A percentile compares a stretch with the other conserved stretches of the same genome.
phyloP scores from a whole-genome alignment of 2,888 invertebrate species.

The Metalampra italica region DNA sequence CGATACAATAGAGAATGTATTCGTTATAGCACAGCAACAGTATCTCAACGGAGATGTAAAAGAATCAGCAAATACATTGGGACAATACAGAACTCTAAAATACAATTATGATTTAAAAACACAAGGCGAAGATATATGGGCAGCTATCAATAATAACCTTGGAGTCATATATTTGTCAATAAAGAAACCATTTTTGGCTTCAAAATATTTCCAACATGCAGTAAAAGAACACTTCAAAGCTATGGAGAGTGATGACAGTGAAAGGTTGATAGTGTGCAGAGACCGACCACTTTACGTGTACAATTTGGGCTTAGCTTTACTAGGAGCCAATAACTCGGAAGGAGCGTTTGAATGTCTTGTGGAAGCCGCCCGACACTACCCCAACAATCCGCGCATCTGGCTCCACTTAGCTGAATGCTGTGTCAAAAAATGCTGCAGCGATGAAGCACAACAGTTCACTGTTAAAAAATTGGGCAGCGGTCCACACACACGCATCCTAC shows the following conservation, averaged over 20 bases:
- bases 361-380: conserved; percentile 90
- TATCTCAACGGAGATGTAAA: conserved; percentile 64
- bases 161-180: conserved; percentile 89
- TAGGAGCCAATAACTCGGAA: conserved; percentile 88
- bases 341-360: conserved; percentile 95
- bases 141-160: conserved; percentile 86
- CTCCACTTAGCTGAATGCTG: conserved; percentile 95
- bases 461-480: conserved; percentile 69
- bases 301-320: conserved; percentile 90
- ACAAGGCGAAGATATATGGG: conserved; percentile 73
- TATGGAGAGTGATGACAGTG: conserved; percentile 62
- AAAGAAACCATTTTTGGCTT: conserved; percentile 88
- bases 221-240: conserved; percentile 83
- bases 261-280: conserved; percentile 57
- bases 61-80: conserved; percentile 58
- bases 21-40: conserved; percentile 66
- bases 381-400: conserved; percentile 94
- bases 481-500: conserved; percentile 59
- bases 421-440: conserved; percentile 82
- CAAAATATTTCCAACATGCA: conserved; percentile 88
- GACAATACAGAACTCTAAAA: conserved; percentile 55
- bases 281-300: conserved; percentile 84
- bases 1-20: conserved; percentile 66
- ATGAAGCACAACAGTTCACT: conserved; percentile 66
- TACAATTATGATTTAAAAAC: conserved; percentile 59